Base-by-base conservation (phyloP, 2,888 invertebrate species). In the Rotaria magnacalcarata region DNA sequence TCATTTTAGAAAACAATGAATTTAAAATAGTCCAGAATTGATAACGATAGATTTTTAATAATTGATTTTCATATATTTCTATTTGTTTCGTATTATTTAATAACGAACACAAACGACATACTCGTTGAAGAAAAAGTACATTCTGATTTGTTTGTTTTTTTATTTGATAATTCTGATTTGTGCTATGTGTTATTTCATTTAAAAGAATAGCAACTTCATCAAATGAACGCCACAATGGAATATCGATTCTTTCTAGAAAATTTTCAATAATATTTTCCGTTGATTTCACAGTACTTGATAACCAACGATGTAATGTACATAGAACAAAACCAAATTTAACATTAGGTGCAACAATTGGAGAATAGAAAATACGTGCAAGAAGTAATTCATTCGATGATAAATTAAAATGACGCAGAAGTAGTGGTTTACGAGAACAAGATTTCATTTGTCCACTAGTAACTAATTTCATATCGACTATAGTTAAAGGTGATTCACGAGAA, bases 361-460 rank as follows among this genome's bases (percentile, higher is more conserved):
- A 75, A 43, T 75, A 75, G 43, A 75, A 75, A 19, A 75, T 43
- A 19, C 75, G 75, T 24, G 41, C 43, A 21, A 75, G 43, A 6
- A 75, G 24, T 16, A 75, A 75, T 19, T 75, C 43, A 75, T 75
- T 75, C 5, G 41, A 21, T 43, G 43, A 43, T 43, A 75, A 24
- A 19, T 41, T 41, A 75, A 75, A 75, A 75, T 75, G 75, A 43
- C 75, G 75, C 21, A 41, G 43, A 19, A 43, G 7, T 7, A 75
- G 8, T 75, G 75, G 75, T 75, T 75, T 75, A 75, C 75, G 75
- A 43, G 75, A 75, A 43, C 43, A 75, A 21, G 41, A 43, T 75
- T 75, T 75, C 2, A 43, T 43, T 43, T 75, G 43, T 4, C 43
- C 75, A 75, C n/a, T 75, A 75, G 43, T 43, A 21, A 75, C 34